Evolutionary conservation across 2,888 invertebrate genomes (phyloP), one percentile per base, ranked within the genome.

Genomic region (Ligdia adustata): DNA sequence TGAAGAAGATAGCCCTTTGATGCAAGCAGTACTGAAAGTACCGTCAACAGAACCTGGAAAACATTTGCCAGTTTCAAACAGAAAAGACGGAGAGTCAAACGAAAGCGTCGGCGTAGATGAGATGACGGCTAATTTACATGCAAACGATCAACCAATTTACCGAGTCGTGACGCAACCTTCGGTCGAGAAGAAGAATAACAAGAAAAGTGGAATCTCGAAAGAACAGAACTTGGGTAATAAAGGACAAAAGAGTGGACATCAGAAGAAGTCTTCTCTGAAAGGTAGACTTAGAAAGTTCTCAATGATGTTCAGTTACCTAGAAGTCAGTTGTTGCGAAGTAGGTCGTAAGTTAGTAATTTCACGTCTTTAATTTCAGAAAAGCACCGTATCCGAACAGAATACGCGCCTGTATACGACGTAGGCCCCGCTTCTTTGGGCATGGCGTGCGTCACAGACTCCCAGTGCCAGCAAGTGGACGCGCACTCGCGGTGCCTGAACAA

Each of bases 381-480:
- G 53, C 77, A 87, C 52, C 84, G 88, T 13, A 75, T 78, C 29
- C 78, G 87, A 5, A 75, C 79, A 4, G 89, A 88, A 11, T 49
- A 49, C 32, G 48, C 48, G 7, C 48, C 48, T 2, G 33, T 49
- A 2, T 49, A 49, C 27, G 66, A 90, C 48, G 80, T 87, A 9
- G 89, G 87, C 0, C 89, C 91, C 32, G 93, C 95, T 4, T 96
- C 96, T 9, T 87, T 97, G 22, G 97, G 97, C 4, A 91, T 95
- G 68, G 84, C 93, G 2, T 97, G 97, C 72, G 85, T 92, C 27
- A 92, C 92, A 13, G 94, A 96, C 77, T 84, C 93, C 18, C 96
- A 97, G 80, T 97, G 97, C 70, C 93, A 93, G 65, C 90, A 93
- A 61, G 93, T 96, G 4, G 97, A 97, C 85, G 92, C 94, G 0